Base-by-base conservation (phyloP, 2,888 invertebrate genomes). In the Platycheirus albimanus region DNA sequence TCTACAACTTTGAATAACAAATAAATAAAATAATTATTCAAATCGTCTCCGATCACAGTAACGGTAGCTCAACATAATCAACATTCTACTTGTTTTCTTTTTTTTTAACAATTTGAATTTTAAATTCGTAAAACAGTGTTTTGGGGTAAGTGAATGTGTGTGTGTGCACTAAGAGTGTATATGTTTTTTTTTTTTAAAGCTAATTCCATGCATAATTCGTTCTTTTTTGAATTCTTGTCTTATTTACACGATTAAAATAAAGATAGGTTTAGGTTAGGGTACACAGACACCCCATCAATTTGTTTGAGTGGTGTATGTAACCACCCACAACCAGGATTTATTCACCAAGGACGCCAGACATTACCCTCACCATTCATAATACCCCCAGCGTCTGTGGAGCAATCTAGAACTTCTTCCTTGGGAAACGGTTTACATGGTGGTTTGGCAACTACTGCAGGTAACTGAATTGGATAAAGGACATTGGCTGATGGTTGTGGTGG, bases 341-440 rank as follows among this genome's bases (percentile, higher is more conserved):
- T 52, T 85, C 61, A 86, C 86, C 86, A 86, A 24, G 86, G 86
- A 75, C 86, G 64, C 86, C 86, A 86, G 43, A 86, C 86, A 51
- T 79, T 76, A 8, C 45, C 33, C 8, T 66, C 63, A 20, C 67
- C 71, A 17, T 66, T 72, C 30, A 24, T n/a, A 8, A 61, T 80
- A 41, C 63, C 61, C 2, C n/a, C 11, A 17, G 64, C 13, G 38
- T 36, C 41, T 61, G 52, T n/a, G 52, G 43, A 24, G 30, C 76
- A 61, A 33, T 71, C 56, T 11, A 36, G 38, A 7, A 28, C n/a
- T 30, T 61, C 58, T 52, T 63, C 54, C 69, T 72, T 66, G 17
- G 56, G 52, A 28, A 75, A 49, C 49, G 45, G 24, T 47, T 51
- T 64, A 19, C 13, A 19, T 1, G 52, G n/a, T 58, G 52, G 19